These are phyloP conservation scores for Morpho helenor DNA, from an alignment of 2,888 invertebrate genomes.

Conservation along the genomic window DNA sequence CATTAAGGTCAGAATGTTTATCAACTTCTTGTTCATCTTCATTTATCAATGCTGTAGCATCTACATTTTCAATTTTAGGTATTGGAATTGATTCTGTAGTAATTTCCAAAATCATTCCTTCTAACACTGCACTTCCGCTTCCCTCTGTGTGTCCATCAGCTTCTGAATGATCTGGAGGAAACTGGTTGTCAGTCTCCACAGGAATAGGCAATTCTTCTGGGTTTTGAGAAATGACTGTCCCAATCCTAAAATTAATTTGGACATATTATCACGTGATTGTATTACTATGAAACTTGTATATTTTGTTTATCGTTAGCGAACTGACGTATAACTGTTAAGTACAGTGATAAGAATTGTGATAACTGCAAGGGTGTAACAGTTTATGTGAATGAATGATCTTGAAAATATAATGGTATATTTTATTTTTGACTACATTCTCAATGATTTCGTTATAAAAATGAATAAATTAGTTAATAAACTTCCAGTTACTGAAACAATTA, in stretches of 20 bases:
- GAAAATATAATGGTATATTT: conserved; percentile 1
- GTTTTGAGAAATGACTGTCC: conserved; percentile 45
- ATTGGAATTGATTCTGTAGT: conserved; percentile 34
- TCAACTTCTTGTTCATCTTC: conserved; percentile 27
- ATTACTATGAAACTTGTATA: conserved; percentile 44
- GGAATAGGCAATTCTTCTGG: conserved; percentile 58
- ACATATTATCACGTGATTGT: conserved; percentile 51
- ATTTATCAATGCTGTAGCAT: not conserved
- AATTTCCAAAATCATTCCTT: conserved; percentile 37
- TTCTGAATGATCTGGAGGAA: conserved; percentile 57
- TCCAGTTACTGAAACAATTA: too few species aligned
- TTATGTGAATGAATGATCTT: conserved; percentile 17
- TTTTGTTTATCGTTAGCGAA: conserved; percentile 50
- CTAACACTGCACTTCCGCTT: conserved; percentile 48
- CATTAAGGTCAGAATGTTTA: conserved; percentile 25
- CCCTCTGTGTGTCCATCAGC: conserved; percentile 46
- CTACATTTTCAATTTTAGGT: conserved; percentile 46
- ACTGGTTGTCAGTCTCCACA: conserved; percentile 61
- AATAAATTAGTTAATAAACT: not conserved
- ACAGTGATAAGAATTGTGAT: conserved; percentile 63
- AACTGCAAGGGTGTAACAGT: conserved; percentile 55
- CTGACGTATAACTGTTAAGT: conserved; percentile 63
- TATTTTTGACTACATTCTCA: too few species aligned
- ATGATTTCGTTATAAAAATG: not conserved
- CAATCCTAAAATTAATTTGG: conserved; percentile 35